A percentile compares a stretch with the other conserved stretches of the same genome.
Evolutionary conservation across 2,888 invertebrate species (phyloP).

Genomic region (Philonicus albiceps): DNA sequence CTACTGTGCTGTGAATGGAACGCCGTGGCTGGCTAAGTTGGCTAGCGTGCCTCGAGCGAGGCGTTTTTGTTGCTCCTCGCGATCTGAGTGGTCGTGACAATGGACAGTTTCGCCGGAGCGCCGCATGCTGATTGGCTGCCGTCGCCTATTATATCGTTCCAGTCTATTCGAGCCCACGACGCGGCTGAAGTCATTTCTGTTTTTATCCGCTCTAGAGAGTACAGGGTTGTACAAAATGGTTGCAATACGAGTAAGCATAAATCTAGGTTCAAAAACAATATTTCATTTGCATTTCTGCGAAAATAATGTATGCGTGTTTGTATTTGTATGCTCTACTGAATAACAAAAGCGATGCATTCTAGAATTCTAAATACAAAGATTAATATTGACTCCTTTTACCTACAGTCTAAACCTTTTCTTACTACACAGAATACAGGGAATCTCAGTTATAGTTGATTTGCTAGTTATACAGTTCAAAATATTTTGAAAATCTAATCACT

Average conservation of each 20-base stretch:
- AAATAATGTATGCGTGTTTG: too few species aligned
- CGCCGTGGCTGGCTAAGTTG: background rate
- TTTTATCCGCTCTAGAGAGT: background rate
- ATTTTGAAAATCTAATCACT: too few species aligned
- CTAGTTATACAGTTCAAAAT: too few species aligned
- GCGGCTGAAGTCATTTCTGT: conserved; percentile 27
- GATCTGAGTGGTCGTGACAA: conserved; percentile 15
- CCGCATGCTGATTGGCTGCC: conserved; percentile 4
- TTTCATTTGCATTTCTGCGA: background rate
- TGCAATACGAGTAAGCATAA: background rate
- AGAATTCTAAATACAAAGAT: too few species aligned
- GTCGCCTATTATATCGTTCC: background rate
- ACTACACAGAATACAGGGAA: too few species aligned
- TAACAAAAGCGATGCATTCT: too few species aligned
- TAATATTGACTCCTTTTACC: too few species aligned
- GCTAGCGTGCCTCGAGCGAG: conserved; percentile 8
- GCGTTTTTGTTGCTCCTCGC: conserved; percentile 3
- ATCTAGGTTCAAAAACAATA: background rate
- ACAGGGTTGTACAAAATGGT: background rate
- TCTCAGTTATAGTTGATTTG: too few species aligned
- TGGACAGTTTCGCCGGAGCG: background rate
- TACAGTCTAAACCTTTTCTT: too few species aligned
- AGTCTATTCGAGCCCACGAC: background rate
- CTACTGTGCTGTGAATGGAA: conserved; percentile 28
- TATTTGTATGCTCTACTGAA: too few species aligned